Evolutionary conservation across 2,888 invertebrate species (phyloP).

Genomic region (Limnephilus marmoratus): DNA sequence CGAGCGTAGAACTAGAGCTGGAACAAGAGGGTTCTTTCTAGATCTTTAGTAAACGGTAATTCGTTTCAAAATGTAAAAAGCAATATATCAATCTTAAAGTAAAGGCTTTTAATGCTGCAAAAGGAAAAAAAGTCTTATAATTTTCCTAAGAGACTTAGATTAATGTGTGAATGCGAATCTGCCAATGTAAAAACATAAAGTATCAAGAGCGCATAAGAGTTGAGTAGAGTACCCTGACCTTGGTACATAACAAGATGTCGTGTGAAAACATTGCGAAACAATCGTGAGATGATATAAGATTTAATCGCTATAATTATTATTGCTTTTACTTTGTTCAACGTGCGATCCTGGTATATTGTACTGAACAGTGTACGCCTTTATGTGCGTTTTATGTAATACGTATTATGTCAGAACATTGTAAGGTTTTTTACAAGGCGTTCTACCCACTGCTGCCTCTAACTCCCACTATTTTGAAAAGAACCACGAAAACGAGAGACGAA

Average conservation of each 20-base stretch:
- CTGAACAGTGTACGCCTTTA: not conserved
- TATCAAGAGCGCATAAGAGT: not conserved
- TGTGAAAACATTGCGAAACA: not conserved
- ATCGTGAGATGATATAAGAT: slow-evolving; percentile 2
- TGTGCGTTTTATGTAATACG: not conserved
- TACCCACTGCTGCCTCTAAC: not conserved
- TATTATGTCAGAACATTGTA: not conserved
- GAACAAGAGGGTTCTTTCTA: no score
- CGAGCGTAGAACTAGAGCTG: no score
- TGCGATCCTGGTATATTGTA: not conserved
- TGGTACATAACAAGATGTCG: not conserved
- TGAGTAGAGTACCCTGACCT: not conserved
- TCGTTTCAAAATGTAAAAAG: no score
- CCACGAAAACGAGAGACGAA: not conserved
- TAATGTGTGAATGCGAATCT: not conserved
- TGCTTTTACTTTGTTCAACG: not conserved
- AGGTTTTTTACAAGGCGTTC: not conserved
- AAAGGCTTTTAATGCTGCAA: not conserved
- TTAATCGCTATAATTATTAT: not conserved
- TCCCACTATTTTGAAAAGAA: not conserved
- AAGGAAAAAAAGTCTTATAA: not conserved
- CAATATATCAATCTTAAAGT: no score
- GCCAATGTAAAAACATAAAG: not conserved
- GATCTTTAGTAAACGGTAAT: no score
- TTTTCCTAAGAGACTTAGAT: not conserved